phyloP scores from a whole-genome alignment of 2,113 vertebrate genomes.

The Lathamus discolor region DNA sequence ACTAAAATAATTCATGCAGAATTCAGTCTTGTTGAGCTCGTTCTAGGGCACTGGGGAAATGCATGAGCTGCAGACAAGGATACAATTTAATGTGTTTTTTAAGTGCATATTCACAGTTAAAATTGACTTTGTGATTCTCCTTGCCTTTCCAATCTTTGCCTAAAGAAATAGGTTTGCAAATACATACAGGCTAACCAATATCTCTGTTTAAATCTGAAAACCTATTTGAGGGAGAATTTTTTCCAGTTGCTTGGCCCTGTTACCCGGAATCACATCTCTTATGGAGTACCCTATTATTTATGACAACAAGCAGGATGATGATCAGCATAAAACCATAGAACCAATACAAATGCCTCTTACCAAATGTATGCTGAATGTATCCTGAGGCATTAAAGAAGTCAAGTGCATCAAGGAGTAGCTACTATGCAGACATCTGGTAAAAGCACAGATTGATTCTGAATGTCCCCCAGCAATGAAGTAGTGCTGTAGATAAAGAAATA shows the following conservation, averaged over 20 bases:
- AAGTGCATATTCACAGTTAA: constrained; percentile 36
- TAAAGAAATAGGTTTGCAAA: constrained; percentile 47
- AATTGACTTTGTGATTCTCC: constrained; percentile 50
- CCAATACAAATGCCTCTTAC: constrained; percentile 26
- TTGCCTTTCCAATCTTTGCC: constrained; percentile 42
- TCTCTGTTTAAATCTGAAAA: constrained; percentile 40
- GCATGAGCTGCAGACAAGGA: background rate
- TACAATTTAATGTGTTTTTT: constrained; percentile 1
- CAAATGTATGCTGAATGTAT: background rate
- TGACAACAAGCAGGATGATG: constrained; percentile 50
- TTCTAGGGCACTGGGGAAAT: background rate
- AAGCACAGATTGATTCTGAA: constrained; percentile 39
- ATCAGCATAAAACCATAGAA: constrained; percentile 37
- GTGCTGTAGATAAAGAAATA: constrained; percentile 12
- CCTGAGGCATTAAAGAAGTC: constrained; percentile 11
- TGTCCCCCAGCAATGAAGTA: constrained; percentile 28
- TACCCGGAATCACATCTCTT: constrained; percentile 24
- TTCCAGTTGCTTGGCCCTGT: constrained; percentile 55
- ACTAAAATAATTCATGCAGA: background rate
- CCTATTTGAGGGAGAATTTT: constrained; percentile 20
- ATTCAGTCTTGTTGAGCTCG: background rate
- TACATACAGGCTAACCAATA: background rate
- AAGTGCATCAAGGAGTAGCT: constrained; percentile 55
- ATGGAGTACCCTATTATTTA: constrained; percentile 48
- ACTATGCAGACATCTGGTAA: constrained; percentile 45